Base-by-base conservation (phyloP, 2,888 invertebrate genomes). In the Tuta absoluta region DNA sequence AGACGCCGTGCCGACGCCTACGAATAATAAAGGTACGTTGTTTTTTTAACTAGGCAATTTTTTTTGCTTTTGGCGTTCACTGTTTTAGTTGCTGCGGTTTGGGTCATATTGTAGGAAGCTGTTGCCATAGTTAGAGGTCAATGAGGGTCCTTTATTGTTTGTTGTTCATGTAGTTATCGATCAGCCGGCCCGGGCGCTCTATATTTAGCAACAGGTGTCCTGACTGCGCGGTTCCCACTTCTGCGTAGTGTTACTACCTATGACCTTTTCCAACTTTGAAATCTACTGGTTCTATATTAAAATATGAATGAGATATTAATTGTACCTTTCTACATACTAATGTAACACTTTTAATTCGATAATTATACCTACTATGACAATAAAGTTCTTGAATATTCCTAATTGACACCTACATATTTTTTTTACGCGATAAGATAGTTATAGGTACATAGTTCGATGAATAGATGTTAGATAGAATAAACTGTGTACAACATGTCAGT, bases 121-220 rank as follows among this genome's bases (percentile, higher is more conserved):
- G 53, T 2, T 19, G 24, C 33, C 24, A 17, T 28, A 10, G 10
- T n/a, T 24, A 28, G 12, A 12, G 1, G n/a, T 17, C 33, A 33
- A 33, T 23, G 56, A 56, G 28, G 17, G 33, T 56, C 11, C n/a
- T n/a, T 17, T 67, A 58, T 58, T 63, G 67, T 67, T 71, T 71
- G 68, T 79, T 81, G 76, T 84, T 76, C 78, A 56, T 71, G 64
- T 63, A 38, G 60, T 69, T 88, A 89, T 89, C 79, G 89, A 90
- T 89, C 79, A 75, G 71, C 74, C 76, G 78, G 76, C 72, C 77
- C 72, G 79, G 77, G 76, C 74, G 81, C 75, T 86, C 89, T 89
- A 88, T 83, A 82, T 86, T 84, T 90, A 90, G 88, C 91, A 91
- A 90, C 91, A 90, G 86, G 90, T 90, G 86, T 78, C 77, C 73